Percentiles rank a stretch among this genome's conserved stretches.
phyloP scores from a whole-genome alignment of 1,140 invertebrate genomes.

The Hyposmocoma kahamanoa region DNA sequence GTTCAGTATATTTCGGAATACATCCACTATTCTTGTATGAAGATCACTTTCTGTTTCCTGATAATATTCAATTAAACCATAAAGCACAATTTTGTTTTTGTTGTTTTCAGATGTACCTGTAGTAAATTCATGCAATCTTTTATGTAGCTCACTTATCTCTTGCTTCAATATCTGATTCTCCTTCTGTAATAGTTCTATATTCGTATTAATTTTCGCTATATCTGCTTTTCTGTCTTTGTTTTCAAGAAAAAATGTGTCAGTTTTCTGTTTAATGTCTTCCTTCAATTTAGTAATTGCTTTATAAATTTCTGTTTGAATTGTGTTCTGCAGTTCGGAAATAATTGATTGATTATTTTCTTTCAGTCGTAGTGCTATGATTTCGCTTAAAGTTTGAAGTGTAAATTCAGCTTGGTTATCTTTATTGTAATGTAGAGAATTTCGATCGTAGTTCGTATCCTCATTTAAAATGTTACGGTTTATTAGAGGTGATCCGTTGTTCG shows the following conservation, averaged over 20 bases:
- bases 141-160: not conserved
- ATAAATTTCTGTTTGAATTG: slow-evolving; percentile 11
- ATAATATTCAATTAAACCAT: slow-evolving; percentile 11
- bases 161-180: slow-evolving; percentile 5
- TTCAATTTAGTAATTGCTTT: slow-evolving; percentile 7
- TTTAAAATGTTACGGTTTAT: too few species aligned
- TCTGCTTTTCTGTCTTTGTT: not conserved
- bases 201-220: not conserved
- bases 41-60: slow-evolving; percentile 8
- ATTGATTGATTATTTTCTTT: slow-evolving; percentile 12
- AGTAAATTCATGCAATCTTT: not conserved
- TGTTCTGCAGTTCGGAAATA: slow-evolving; percentile 9
- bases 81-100: slow-evolving; percentile 12
- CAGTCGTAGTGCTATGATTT: not conserved
- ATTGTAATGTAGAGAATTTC: too few species aligned
- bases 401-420: too few species aligned
- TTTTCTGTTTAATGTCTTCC: slow-evolving; percentile 8
- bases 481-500: too few species aligned
- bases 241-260: not conserved
- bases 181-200: not conserved
- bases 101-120: not conserved
- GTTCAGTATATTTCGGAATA: slow-evolving; percentile 6
- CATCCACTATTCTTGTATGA: not conserved
- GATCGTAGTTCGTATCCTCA: too few species aligned
- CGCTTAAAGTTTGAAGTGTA: not conserved